These are phyloP conservation scores for Cremastinae sp. DNA, from an alignment of 2,888 invertebrate genomes.

Conservation along the genomic window DNA sequence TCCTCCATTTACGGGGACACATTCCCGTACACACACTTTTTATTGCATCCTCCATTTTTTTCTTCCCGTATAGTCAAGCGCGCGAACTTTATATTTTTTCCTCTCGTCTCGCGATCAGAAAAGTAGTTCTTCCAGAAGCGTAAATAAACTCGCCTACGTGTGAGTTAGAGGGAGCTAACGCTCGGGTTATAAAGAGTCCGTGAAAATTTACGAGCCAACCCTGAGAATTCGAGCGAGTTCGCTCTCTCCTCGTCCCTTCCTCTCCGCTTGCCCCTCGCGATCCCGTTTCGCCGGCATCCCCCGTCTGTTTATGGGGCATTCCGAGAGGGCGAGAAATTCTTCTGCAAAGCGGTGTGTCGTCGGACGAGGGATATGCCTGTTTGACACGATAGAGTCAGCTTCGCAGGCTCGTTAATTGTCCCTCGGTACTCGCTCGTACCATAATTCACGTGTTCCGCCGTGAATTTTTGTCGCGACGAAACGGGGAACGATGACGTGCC, in stretches of 20 bases:
- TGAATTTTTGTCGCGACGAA: background rate
- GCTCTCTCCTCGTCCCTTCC: slow-evolving; percentile 24
- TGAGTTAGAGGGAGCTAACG: slow-evolving; percentile 22
- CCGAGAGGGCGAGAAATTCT: slow-evolving; percentile 56
- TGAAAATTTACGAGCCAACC: slow-evolving; percentile 57
- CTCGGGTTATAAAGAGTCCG: slow-evolving; percentile 48
- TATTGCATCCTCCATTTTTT: slow-evolving; percentile 14
- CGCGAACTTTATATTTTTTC: slow-evolving; percentile 36
- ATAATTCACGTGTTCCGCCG: slow-evolving; percentile 3
- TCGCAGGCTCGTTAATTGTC: slow-evolving; percentile 52
- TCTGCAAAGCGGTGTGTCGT: slow-evolving; percentile 34
- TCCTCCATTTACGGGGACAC: slow-evolving; percentile 9
- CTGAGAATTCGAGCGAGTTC: slow-evolving; percentile 53
- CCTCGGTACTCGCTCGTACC: background rate
- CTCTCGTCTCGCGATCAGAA: slow-evolving; percentile 48
- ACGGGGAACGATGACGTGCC: background rate
- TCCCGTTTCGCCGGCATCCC: background rate
- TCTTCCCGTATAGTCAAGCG: slow-evolving; percentile 9
- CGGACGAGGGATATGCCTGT: slow-evolving; percentile 52
- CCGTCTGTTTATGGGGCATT: slow-evolving; percentile 24
- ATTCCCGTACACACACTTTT: background rate
- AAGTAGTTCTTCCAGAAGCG: slow-evolving; percentile 62
- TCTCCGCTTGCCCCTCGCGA: background rate
- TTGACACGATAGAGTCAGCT: slow-evolving; percentile 51
- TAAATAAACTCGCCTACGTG: background rate